A percentile compares a stretch with the other conserved stretches of the same genome.
These are phyloP conservation scores for Helicolenus hilgendorfi DNA, from an alignment of 2,797 vertebrate genomes.

Conservation along the genomic window DNA sequence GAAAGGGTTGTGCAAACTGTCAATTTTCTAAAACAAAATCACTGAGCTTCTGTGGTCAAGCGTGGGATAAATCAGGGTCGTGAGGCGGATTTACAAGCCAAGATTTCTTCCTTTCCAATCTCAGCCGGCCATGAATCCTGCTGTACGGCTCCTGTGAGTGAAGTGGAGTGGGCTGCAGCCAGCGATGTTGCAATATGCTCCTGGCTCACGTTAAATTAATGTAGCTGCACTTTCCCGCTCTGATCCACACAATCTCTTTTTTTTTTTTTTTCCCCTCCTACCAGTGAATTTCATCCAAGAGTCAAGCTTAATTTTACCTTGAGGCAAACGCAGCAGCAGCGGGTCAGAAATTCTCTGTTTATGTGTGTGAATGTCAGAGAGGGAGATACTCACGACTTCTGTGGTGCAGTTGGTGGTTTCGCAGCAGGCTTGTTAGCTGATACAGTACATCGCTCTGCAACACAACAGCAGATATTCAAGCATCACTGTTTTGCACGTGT, in stretches of 20 bases:
- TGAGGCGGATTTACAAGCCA: conserved; percentile 20
- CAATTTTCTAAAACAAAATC: conserved; percentile 24
- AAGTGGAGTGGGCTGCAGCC: conserved; percentile 64
- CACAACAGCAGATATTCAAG: conserved; percentile 71
- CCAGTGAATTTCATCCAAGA: conserved; percentile 77
- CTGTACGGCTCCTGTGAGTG: conserved; percentile 49
- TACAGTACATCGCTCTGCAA: conserved; percentile 95
- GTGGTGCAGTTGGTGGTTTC: conserved; percentile 92
- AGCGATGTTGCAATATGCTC: conserved; percentile 75
- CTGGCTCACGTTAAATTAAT: conserved; percentile 81
- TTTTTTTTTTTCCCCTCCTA: conserved; percentile 64
- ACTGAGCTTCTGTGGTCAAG: conserved; percentile 3
- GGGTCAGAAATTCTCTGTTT: conserved; percentile 60
- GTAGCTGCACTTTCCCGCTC: conserved; percentile 75
- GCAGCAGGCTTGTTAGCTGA: conserved; percentile 94
- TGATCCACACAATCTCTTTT: conserved; percentile 70
- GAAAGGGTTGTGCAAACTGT: not conserved
- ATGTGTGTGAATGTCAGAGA: not conserved
- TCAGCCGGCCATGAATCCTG: conserved; percentile 43
- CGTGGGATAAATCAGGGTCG: not conserved
- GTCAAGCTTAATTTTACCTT: conserved; percentile 80
- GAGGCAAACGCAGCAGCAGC: conserved; percentile 59
- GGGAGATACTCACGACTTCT: conserved; percentile 94
- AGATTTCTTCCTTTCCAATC: conserved; percentile 38
- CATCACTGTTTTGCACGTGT: conserved; percentile 81